Base-by-base conservation (phyloP, 2,888 invertebrate species). In the Tenodera sinensis region DNA sequence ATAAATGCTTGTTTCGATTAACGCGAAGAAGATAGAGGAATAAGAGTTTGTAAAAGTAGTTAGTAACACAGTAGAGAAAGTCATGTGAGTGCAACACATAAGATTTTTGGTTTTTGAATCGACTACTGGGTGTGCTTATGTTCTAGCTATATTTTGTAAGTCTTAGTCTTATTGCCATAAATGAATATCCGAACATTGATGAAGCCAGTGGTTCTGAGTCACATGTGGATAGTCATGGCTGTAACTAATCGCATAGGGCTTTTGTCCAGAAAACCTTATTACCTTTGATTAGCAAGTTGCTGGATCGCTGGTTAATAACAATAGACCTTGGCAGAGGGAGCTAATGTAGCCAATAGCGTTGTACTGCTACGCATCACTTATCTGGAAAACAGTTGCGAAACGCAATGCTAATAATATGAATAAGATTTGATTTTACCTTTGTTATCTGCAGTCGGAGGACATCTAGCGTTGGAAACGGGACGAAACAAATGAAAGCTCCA, bases 341-440 rank as follows among this genome's bases (percentile, higher is more conserved):
- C 87, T 30, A 83, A 86, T 86, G 86, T 86, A 25, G 86, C 86
- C 86, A 30, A 71, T 87, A 83, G 87, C 87, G 42, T 82, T 87
- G 20, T 42, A 30, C 54, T 86, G 28, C 27, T 81, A 54, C 81
- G 28, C 86, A 86, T 86, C 81, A 81, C 86, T 14, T 86, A 15
- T 81, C 28, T 30, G 28, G 81, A 27, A 86, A 81, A 87, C 83
- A 83, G 42, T 87, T 87, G 87, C 54, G 54, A 71, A 82, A 83
- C 27, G 87, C 87, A 34, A 34, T 34, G 87, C 42, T 87, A 87
- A 83, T 87, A 87, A 83, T 87, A 87, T 87, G 34, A 34, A 34
- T 82, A 87, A 83, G 87, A 87, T 87, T 82, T 83, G 87, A 87
- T 87, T 87, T 15, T 27, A 87, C 81, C 86, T 54, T 87, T 87